A percentile compares a stretch with the other conserved stretches of the same genome.
These are phyloP conservation scores for Dryobota labecula DNA, from an alignment of 2,888 invertebrate genomes.

Conservation along the genomic window DNA sequence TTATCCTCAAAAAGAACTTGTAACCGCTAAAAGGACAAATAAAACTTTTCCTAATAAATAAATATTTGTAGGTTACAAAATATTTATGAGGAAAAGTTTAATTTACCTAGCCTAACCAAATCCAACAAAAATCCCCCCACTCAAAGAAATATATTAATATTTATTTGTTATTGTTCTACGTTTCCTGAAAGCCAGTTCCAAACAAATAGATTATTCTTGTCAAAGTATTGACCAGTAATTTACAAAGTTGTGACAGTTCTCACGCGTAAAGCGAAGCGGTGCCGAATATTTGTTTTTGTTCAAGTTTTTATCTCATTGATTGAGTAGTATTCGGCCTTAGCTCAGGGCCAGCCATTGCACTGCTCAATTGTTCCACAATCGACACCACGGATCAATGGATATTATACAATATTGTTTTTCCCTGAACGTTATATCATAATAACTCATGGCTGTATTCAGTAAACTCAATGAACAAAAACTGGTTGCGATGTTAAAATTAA, in stretches of 20 bases:
- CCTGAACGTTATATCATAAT: constrained; percentile 72
- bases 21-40: constrained; percentile 24
- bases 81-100: too few relatives aligned
- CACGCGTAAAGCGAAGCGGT: constrained; percentile 59
- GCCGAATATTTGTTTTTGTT: constrained; percentile 66
- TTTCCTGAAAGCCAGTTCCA: constrained; percentile 24
- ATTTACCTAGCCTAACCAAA: too few relatives aligned
- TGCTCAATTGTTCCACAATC: constrained; percentile 65
- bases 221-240: constrained; percentile 32
- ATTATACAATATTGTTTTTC: constrained; percentile 68
- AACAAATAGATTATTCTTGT: constrained; percentile 32
- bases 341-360: constrained; percentile 76
- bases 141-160: constrained; percentile 27
- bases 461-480: constrained; percentile 75
- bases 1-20: constrained; percentile 13
- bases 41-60: constrained; percentile 31
- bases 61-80: too few relatives aligned
- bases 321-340: constrained; percentile 67
- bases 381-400: constrained; percentile 72
- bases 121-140: constrained; percentile 2
- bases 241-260: constrained; percentile 65
- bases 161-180: constrained; percentile 22
- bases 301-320: constrained; percentile 64
- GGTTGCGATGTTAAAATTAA: constrained; percentile 78
- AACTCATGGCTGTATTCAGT: constrained; percentile 71